Conservation (phyloP, 2,113 vertebrate species). For the Eleginops maclovinus region DNA sequence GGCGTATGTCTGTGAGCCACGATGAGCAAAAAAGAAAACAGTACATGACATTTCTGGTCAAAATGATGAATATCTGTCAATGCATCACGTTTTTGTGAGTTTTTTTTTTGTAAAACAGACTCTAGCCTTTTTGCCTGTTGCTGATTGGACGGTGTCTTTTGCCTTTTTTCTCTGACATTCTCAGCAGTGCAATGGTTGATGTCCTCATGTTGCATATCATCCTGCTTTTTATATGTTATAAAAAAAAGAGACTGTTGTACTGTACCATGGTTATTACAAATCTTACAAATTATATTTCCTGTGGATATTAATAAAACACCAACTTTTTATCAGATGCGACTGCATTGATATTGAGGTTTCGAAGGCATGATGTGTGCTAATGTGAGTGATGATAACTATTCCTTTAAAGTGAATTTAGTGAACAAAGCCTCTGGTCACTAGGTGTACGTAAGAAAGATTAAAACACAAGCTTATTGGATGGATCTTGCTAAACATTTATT, state of each 20-base stretch:
- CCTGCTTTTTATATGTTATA: slow-evolving; percentile 80
- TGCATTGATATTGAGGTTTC: slow-evolving; percentile 27
- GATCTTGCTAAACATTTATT: slow-evolving; percentile 1
- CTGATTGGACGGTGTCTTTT: slow-evolving; percentile 71
- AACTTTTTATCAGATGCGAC: slow-evolving; percentile 75
- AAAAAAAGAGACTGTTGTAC: slow-evolving; percentile 79
- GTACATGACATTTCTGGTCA: slow-evolving; percentile 36
- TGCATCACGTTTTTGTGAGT: slow-evolving; percentile 73
- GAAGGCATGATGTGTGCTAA: slow-evolving; percentile 3
- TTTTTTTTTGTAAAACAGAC: slow-evolving; percentile 79
- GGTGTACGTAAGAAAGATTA: neutral
- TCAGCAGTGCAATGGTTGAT: slow-evolving; percentile 79
- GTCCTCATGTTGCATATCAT: slow-evolving; percentile 83
- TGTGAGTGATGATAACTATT: slow-evolving; percentile 17
- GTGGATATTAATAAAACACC: slow-evolving; percentile 91
- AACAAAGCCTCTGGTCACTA: slow-evolving; percentile 24
- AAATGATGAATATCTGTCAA: slow-evolving; percentile 67
- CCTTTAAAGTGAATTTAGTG: slow-evolving; percentile 44
- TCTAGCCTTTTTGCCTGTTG: slow-evolving; percentile 66
- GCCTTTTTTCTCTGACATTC: slow-evolving; percentile 70
- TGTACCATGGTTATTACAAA: slow-evolving; percentile 82
- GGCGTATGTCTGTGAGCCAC: slow-evolving; percentile 49
- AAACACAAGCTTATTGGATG: slow-evolving; percentile 2
- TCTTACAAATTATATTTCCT: slow-evolving; percentile 83
- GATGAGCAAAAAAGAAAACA: slow-evolving; percentile 72